Evolutionary conservation across 1,140 invertebrate species (phyloP), one percentile per base, ranked within the genome.

Genomic region (Megalonaias nervosa): DNA sequence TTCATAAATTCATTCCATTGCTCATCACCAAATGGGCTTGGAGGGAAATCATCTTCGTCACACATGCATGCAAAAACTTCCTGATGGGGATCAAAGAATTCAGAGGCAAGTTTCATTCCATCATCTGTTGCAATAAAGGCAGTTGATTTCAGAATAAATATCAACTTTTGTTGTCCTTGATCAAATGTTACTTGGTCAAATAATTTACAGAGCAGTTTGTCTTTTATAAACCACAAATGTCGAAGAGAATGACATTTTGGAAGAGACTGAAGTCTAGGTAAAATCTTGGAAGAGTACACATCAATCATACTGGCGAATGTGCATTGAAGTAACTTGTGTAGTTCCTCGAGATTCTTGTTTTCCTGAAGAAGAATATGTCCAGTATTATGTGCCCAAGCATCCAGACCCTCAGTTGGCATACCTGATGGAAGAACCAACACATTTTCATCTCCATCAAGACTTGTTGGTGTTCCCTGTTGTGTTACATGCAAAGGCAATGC

Each of bases 341-440:
- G 19, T 16, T 75, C 48, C 3, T 4, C 2, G 2, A 69, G 58
- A 21, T 56, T 17, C 56, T 26, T 14, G n/a, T 23, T 48, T 5
- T 64, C 11, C n/a, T 74, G 61, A 14, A 75, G 19, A 12, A 75
- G n/a, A 17, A 56, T 15, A 59, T 61, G 64, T 38, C 48, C 21
- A 21, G 26, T 48, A 26, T 48, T 75, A 11, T 16, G 1, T 26
- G 21, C 58, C 67, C 65, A 79, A 5, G 2, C 17, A 19, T 70
- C n/a, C 19, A 79, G 23, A 15, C 77, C 77, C 62, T 61, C 66
- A 2, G 23, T n/a, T n/a, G 67, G 77, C 58, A 79, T 21, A 64
- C 23, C 59, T 61, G 13, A 4, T 17, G 66, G 66, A 13, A 74
- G 31, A 16, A 69, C 26, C 4, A 75, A n/a, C 15, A 61, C 74